Conservation (phyloP, 2,113 vertebrate genomes). For the Catharus minimus region DNA sequence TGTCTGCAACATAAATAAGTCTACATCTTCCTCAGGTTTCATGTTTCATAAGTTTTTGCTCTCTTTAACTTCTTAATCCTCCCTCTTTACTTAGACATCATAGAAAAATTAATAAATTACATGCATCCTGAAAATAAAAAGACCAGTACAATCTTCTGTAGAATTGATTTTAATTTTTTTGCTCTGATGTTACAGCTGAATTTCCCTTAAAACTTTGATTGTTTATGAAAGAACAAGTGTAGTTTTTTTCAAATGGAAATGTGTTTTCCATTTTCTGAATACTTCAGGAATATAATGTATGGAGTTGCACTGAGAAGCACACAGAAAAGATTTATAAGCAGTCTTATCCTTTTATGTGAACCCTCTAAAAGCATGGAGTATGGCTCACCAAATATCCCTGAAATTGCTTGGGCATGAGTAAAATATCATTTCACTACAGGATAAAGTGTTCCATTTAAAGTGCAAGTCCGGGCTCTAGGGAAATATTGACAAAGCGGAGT, state of each 20-base stretch:
- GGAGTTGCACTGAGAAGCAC: neutral
- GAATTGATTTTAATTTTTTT: neutral
- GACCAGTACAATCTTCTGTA: neutral
- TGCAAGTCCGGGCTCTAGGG: neutral
- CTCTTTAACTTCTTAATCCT: neutral
- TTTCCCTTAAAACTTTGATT: neutral
- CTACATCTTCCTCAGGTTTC: accelerated
- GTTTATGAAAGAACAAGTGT: neutral
- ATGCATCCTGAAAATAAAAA: neutral
- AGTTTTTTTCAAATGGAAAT: neutral
- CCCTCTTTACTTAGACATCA: neutral
- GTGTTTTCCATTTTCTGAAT: neutral
- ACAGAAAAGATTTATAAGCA: neutral
- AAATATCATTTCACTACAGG: conserved; percentile 27
- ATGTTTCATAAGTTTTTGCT: neutral
- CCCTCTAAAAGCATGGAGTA: conserved; percentile 20
- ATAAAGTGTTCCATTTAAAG: conserved; percentile 42
- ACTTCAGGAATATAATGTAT: neutral
- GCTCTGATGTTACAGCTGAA: neutral
- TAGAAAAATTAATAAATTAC: neutral
- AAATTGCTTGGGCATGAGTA: conserved; percentile 9
- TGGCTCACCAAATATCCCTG: neutral
- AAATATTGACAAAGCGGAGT: conserved; percentile 24
- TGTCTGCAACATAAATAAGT: neutral
- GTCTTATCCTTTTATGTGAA: conserved; percentile 21